A percentile compares a stretch with the other conserved stretches of the same genome.
Conservation (phyloP, 1,140 invertebrate genomes). For the Drosophila lacertosa region DNA sequence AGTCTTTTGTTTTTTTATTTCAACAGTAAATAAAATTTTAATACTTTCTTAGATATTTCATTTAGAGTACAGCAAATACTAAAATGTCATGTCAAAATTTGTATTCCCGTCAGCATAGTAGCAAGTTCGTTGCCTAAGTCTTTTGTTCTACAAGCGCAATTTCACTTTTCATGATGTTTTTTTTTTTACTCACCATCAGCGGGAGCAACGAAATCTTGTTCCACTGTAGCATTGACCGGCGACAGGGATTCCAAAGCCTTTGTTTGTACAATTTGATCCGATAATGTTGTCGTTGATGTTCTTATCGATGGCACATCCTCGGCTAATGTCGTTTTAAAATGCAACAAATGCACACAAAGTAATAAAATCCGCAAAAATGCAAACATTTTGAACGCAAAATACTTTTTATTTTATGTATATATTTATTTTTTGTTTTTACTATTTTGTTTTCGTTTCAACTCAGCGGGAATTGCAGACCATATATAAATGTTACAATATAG, state of each 20-base stretch:
- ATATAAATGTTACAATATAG: conserved; percentile 64
- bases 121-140: conserved; percentile 50
- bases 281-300: conserved; percentile 25
- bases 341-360: conserved; percentile 79
- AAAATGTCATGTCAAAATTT: background rate
- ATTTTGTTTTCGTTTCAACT: conserved; percentile 73
- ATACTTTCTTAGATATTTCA: no score
- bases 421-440: conserved; percentile 42
- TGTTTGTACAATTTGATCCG: conserved; percentile 22
- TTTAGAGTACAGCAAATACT: no score
- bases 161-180: conserved; percentile 36
- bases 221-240: conserved; percentile 44
- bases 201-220: conserved; percentile 10
- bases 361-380: conserved; percentile 75
- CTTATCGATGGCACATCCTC: conserved; percentile 53
- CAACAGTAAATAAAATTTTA: no score
- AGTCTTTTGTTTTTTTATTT: conserved; percentile 1
- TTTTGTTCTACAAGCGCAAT: conserved; percentile 30
- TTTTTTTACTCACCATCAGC: conserved; percentile 28
- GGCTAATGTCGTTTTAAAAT: conserved; percentile 70
- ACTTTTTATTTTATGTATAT: conserved; percentile 22
- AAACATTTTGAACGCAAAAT: conserved; percentile 63
- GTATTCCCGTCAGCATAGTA: background rate
- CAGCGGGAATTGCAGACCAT: conserved; percentile 59
- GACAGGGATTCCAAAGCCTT: conserved; percentile 30